A percentile compares a stretch with the other conserved stretches of the same genome.
Evolutionary conservation across 2,113 vertebrate genomes (phyloP).

Genomic region (Malurus alboscapulatus): DNA sequence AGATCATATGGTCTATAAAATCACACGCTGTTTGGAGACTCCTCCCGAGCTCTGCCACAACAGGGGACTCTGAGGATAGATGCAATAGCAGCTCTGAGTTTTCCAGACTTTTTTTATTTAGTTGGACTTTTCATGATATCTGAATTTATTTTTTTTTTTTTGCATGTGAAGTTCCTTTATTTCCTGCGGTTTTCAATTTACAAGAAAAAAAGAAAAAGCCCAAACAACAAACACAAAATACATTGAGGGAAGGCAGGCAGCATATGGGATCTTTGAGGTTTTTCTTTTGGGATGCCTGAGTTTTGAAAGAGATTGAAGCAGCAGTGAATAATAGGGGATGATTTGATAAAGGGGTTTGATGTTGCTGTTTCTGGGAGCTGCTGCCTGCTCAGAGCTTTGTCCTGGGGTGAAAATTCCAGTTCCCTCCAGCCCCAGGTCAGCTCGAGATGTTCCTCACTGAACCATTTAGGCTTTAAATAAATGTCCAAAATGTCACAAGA

Average conservation of each 20-base stretch:
- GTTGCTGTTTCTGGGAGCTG: neutral
- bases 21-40: constrained; percentile 33
- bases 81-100: neutral
- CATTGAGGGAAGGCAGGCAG: neutral
- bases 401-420: no score
- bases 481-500: neutral
- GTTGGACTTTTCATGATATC: neutral
- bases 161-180: neutral
- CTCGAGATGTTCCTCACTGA: neutral
- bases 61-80: constrained; percentile 1
- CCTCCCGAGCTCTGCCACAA: constrained; percentile 33
- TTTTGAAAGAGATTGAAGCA: neutral
- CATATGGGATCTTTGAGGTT: neutral
- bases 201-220: neutral
- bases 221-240: neutral
- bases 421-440: neutral
- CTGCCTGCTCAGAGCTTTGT: neutral
- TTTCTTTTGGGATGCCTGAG: neutral
- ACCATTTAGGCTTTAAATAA: neutral
- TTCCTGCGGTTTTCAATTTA: neutral
- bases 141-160: neutral
- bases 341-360: neutral
- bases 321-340: neutral
- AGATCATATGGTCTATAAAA: constrained; percentile 62
- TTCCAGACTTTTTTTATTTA: neutral